Conservation (phyloP, 1,140 invertebrate genomes). For the Sminthurinus signatus region DNA sequence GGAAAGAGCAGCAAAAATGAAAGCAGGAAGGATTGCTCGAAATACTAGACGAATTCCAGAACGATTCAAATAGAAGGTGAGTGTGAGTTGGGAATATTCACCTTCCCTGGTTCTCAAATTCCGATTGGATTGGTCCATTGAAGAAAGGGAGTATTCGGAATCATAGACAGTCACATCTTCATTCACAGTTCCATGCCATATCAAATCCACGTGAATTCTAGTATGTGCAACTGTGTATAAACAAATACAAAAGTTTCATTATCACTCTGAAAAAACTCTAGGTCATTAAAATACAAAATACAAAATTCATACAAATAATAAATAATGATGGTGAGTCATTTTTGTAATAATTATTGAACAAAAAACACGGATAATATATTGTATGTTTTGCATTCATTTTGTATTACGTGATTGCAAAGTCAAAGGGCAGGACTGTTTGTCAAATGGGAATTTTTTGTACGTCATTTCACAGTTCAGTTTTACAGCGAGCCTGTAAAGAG, state of each 20-base stretch:
- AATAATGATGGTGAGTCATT: no score
- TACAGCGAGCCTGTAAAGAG: slow-evolving; percentile 17
- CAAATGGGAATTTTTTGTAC: slow-evolving; percentile 33
- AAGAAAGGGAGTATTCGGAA: slow-evolving; percentile 18
- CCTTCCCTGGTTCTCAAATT: slow-evolving; percentile 13
- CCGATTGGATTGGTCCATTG: slow-evolving; percentile 10
- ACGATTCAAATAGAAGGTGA: slow-evolving; percentile 21
- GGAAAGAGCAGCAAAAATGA: slow-evolving; percentile 16
- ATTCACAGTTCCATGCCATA: slow-evolving; percentile 32
- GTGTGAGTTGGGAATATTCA: slow-evolving; percentile 14
- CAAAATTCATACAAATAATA: background rate
- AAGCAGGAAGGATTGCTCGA: slow-evolving; percentile 21
- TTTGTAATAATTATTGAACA: no score
- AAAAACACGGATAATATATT: no score
- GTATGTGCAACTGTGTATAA: slow-evolving; percentile 23
- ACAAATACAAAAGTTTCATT: slow-evolving; percentile 4
- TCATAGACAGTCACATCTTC: slow-evolving; percentile 21
- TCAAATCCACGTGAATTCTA: slow-evolving; percentile 19
- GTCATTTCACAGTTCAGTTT: slow-evolving; percentile 27
- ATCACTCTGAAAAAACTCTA: background rate
- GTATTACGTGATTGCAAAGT: slow-evolving; percentile 30
- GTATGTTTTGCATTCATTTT: no score
- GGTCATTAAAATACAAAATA: background rate
- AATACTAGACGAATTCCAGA: slow-evolving; percentile 18
- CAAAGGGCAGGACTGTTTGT: slow-evolving; percentile 23